Base-by-base conservation (phyloP, 1,140 invertebrate genomes). In the Drosophila prosaltans region DNA sequence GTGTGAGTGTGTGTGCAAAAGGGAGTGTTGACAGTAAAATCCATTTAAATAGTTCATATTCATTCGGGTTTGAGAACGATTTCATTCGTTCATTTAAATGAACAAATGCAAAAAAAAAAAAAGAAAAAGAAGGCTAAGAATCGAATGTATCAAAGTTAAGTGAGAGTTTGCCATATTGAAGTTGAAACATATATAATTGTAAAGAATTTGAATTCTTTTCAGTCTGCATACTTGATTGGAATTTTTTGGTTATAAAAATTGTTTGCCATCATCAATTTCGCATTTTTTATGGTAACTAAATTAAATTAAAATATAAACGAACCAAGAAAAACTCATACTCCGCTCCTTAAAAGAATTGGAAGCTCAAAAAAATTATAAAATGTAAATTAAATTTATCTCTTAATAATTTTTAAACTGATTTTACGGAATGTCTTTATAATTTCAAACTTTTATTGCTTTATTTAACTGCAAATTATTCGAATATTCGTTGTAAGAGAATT, bases 31-130 rank as follows among this genome's bases (percentile, higher is more conserved):
- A 51, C 21, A 51, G n/a, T 51, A 24, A 51, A 51, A 51, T 10
- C 21, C 45, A 51, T 51, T 51, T 26, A 51, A 51, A 26, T 51
- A 21, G 45, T 51, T 11, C 16, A 51, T 51, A 26, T 51, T 51
- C 45, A 24, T 51, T 51, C 24, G 45, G 45, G 21, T 24, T 24
- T 51, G 45, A 10, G 45, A 51, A 51, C 10, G 21, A 51, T 51
- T 51, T 51, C 45, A 51, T 51, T 51, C 45, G 2, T 51, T 51
- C 45, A 51, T 51, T 51, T 26, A 51, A 26, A 51, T 51, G 45
- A 51, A 51, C 7, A 36, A 36, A 36, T 36, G 1, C 1, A 36
- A 5, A 48, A 26, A 10, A 7, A 26, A 21, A 51, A 51, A 24
- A 0, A 26, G 16, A 16, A 16, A 16, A 16, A 16, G 16, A 16